phyloP scores from a whole-genome alignment of 2,797 vertebrate genomes.

The Eurystomus glaucurus region DNA sequence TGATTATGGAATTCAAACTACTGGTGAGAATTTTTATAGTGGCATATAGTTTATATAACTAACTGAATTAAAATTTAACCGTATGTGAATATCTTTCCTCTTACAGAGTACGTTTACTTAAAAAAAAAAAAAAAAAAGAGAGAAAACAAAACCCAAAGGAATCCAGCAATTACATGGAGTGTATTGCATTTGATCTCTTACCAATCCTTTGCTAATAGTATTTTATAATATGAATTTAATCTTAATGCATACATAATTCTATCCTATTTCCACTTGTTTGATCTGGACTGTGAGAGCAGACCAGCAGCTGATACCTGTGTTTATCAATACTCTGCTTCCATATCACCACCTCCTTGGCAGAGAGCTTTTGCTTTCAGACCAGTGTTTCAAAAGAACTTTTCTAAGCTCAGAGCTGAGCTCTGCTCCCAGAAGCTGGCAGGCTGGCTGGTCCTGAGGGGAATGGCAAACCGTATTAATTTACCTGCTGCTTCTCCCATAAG shows the following conservation, averaged over 20 bases:
- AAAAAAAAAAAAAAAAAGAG: neutral
- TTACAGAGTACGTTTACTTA: neutral
- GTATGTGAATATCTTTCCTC: constrained; percentile 41
- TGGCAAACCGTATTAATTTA: neutral
- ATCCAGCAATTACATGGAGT: neutral
- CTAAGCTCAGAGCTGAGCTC: neutral
- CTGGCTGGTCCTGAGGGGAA: neutral
- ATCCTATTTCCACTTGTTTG: constrained; percentile 35
- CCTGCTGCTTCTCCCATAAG: neutral
- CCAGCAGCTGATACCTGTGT: neutral
- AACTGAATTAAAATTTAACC: constrained; percentile 60
- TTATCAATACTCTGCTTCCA: neutral
- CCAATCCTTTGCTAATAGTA: neutral
- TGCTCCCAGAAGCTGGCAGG: neutral
- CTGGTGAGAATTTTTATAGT: constrained; percentile 67
- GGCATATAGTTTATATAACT: constrained; percentile 63
- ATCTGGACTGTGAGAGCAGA: neutral
- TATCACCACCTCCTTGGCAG: neutral
- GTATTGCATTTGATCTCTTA: constrained; percentile 22
- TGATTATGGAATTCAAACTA: constrained; percentile 59
- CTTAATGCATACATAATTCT: neutral
- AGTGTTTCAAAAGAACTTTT: neutral
- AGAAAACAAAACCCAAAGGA: constrained; percentile 5
- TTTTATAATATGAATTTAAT: constrained; percentile 45
- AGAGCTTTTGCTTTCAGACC: neutral